Conservation (phyloP, 2,113 vertebrate genomes). For the Sakesphorus luctuosus region DNA sequence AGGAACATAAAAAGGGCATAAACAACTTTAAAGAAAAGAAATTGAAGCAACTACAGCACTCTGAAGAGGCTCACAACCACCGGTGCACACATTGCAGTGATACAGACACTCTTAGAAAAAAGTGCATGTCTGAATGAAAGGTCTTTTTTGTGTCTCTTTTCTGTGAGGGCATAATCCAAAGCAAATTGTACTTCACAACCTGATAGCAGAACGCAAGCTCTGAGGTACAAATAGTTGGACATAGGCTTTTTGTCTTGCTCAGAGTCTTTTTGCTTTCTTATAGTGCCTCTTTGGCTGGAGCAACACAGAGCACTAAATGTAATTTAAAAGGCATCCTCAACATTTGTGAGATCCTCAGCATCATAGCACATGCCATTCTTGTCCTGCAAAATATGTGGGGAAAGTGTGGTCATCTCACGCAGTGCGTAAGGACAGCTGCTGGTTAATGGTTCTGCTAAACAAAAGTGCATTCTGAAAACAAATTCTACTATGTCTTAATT, state of each 20-base stretch:
- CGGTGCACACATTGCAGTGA: not conserved
- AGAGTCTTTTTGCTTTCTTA: not conserved
- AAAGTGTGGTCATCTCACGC: constrained; percentile 19
- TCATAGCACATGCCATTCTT: constrained; percentile 42
- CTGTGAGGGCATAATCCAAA: not conserved
- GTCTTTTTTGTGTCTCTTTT: not conserved
- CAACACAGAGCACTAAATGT: not conserved
- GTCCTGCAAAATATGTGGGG: constrained; percentile 12
- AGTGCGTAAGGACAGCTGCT: constrained; percentile 31
- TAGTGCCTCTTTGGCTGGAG: not conserved
- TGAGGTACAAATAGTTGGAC: not conserved
- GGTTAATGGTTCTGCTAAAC: constrained; percentile 23
- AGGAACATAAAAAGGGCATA: not conserved
- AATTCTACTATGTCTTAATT: constrained; percentile 25
- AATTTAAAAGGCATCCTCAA: constrained; percentile 41
- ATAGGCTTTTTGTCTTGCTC: not conserved
- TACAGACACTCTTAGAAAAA: not conserved
- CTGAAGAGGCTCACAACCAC: not conserved
- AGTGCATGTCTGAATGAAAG: not conserved
- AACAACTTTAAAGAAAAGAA: not conserved
- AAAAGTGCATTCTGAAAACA: constrained; percentile 2
- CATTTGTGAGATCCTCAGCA: constrained; percentile 3
- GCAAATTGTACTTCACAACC: not conserved
- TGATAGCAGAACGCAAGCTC: not conserved
- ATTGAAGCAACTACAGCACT: not conserved